phyloP scores from a whole-genome alignment of 2,888 invertebrate genomes.

The Rhagophthalmus giganteus region DNA sequence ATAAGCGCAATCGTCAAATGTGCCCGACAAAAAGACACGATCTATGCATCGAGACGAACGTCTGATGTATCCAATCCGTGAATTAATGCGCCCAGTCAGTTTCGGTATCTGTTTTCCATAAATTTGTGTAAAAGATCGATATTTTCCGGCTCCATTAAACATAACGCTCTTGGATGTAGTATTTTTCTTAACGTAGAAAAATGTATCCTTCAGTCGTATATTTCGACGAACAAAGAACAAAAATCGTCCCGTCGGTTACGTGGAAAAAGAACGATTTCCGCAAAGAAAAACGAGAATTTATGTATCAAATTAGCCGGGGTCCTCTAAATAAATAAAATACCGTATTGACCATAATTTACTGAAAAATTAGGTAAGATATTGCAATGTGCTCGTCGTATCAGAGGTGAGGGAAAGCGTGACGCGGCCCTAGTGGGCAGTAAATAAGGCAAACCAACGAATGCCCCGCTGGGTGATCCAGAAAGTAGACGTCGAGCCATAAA shows the following conservation, averaged over 20 bases:
- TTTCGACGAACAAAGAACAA: slow-evolving; percentile 6
- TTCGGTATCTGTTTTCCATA: slow-evolving; percentile 12
- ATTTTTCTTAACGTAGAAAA: background rate
- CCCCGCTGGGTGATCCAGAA: slow-evolving; percentile 32
- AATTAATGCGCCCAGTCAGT: slow-evolving; percentile 10
- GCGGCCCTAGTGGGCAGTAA: slow-evolving; percentile 28
- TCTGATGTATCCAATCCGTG: slow-evolving; percentile 8
- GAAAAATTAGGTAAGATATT: slow-evolving; percentile 31
- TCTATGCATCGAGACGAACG: slow-evolving; percentile 1
- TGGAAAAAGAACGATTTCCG: slow-evolving; percentile 13
- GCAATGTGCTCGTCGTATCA: slow-evolving; percentile 20
- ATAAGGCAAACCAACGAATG: slow-evolving; percentile 31
- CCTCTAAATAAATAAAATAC: slow-evolving; percentile 26
- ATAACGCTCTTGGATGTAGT: slow-evolving; percentile 7
- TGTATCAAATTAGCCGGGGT: slow-evolving; percentile 23
- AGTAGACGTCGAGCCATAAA: slow-evolving; percentile 29
- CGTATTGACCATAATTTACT: slow-evolving; percentile 24
- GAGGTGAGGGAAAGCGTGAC: slow-evolving; percentile 30
- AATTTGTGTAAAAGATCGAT: slow-evolving; percentile 11
- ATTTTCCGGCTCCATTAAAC: slow-evolving; percentile 14
- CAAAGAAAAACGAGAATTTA: slow-evolving; percentile 17
- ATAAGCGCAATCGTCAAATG: no score
- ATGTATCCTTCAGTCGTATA: slow-evolving; percentile 2
- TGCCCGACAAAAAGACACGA: no score
- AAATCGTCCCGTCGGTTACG: slow-evolving; percentile 3